Evolutionary conservation across 2,797 vertebrate species (phyloP).

Genomic region (Eupleurogrammus muticus): DNA sequence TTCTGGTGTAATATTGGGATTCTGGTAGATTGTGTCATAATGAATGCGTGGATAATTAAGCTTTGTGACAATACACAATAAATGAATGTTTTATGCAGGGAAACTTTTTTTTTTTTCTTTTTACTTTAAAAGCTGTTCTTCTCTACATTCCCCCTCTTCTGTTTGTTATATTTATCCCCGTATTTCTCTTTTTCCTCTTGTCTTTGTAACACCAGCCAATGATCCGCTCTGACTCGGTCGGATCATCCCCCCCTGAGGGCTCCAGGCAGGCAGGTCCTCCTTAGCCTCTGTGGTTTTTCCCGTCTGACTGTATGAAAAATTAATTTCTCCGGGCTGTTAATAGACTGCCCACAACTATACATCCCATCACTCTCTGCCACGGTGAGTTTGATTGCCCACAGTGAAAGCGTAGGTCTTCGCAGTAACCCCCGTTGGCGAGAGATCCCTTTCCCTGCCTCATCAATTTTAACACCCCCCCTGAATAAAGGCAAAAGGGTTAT

Average conservation of each 20-base stretch:
- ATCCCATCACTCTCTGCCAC: conserved; percentile 49
- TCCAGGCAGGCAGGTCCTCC: conserved; percentile 55
- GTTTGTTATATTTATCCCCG: conserved; percentile 28
- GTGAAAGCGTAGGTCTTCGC: conserved; percentile 35
- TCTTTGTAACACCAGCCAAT: conserved; percentile 63
- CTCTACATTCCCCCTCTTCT: neutral
- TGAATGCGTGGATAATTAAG: too few relatives aligned
- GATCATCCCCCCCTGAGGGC: conserved; percentile 49
- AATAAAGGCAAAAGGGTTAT: conserved; percentile 46
- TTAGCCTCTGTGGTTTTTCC: conserved; percentile 53
- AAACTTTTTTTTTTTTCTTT: too few relatives aligned
- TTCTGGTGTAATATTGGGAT: conserved; percentile 26
- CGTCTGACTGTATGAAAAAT: conserved; percentile 62
- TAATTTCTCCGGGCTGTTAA: conserved; percentile 58
- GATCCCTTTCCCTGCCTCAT: conserved; percentile 27
- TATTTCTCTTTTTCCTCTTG: conserved; percentile 35
- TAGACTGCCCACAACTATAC: conserved; percentile 58
- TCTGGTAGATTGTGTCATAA: conserved; percentile 15
- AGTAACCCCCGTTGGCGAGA: conserved; percentile 15
- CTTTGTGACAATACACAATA: too few relatives aligned
- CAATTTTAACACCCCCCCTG: conserved; percentile 19
- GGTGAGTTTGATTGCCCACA: conserved; percentile 36
- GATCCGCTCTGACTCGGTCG: conserved; percentile 55
- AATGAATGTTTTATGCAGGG: too few relatives aligned
- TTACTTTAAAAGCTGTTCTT: conserved; percentile 8